Conservation (phyloP, 2,113 vertebrate genomes). For the Coreoperca whiteheadi region DNA sequence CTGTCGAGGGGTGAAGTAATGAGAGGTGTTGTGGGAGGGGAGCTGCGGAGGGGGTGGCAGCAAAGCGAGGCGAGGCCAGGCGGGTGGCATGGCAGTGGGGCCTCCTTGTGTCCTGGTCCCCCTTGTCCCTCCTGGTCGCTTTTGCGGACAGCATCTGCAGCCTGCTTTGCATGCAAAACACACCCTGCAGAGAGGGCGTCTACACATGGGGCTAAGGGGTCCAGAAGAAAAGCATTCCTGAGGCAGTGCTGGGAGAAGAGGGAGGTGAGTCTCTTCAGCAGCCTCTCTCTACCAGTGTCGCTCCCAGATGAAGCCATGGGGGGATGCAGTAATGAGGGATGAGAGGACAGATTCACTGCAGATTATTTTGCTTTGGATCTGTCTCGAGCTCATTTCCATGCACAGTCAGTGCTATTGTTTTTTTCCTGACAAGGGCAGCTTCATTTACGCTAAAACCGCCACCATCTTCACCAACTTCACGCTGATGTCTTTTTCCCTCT, state of each 20-base stretch:
- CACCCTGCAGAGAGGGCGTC: conserved; percentile 83
- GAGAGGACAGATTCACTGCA: conserved; percentile 70
- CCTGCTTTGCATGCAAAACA: conserved; percentile 85
- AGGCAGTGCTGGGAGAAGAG: conserved; percentile 79
- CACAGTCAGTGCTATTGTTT: conserved; percentile 47
- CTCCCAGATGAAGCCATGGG: conserved; percentile 71
- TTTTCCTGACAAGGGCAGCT: conserved; percentile 11
- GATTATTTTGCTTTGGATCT: conserved; percentile 70
- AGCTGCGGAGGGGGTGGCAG: conserved; percentile 64
- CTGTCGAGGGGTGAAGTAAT: conserved; percentile 68
- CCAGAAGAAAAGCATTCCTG: conserved; percentile 83
- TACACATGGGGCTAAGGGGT: conserved; percentile 80
- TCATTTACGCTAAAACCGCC: conserved; percentile 43
- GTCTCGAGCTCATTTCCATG: conserved; percentile 63
- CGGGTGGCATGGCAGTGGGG: conserved; percentile 81
- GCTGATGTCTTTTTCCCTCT: not conserved
- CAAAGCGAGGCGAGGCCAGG: conserved; percentile 77
- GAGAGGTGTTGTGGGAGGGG: conserved; percentile 75
- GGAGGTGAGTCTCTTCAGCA: conserved; percentile 80
- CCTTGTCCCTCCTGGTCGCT: conserved; percentile 77
- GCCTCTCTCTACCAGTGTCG: conserved; percentile 72
- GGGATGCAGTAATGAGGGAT: conserved; percentile 75
- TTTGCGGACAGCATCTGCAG: conserved; percentile 84
- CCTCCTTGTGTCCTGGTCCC: conserved; percentile 81
- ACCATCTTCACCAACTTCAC: conserved; percentile 8